phyloP scores from a whole-genome alignment of 1,140 invertebrate genomes.

The Drosophila grimshawi region DNA sequence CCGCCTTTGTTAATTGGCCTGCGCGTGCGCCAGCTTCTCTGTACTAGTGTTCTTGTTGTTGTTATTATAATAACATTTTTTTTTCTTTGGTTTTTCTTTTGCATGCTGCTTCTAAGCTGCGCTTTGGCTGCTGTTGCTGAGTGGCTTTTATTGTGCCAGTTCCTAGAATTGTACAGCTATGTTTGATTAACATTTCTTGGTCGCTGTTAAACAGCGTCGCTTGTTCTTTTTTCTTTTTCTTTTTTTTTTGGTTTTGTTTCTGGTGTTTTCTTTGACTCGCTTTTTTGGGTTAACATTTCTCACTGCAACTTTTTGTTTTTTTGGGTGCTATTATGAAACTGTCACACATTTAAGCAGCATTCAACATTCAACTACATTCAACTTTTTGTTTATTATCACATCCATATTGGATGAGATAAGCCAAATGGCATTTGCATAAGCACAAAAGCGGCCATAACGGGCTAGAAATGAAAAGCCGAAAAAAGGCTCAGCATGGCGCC shows the following conservation, averaged over 20 bases:
- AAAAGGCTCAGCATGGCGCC: conserved; percentile 67
- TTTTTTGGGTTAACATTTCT: conserved; percentile 45
- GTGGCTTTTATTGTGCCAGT: conserved; percentile 75
- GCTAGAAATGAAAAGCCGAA: conserved; percentile 8
- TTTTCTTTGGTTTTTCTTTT: conserved; percentile 49
- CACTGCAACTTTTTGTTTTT: conserved; percentile 17
- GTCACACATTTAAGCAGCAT: conserved; percentile 74
- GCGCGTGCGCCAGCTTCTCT: conserved; percentile 65
- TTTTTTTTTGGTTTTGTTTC: background rate
- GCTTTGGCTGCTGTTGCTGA: conserved; percentile 35
- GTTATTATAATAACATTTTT: conserved; percentile 28
- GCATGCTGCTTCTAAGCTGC: conserved; percentile 42
- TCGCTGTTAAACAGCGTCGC: conserved; percentile 12
- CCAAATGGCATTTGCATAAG: conserved; percentile 66
- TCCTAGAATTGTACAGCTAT: conserved; percentile 79
- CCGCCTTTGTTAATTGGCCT: conserved; percentile 60
- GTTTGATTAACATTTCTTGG: conserved; percentile 75
- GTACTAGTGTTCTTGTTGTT: conserved; percentile 45
- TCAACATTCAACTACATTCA: conserved; percentile 29
- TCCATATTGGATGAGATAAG: conserved; percentile 52
- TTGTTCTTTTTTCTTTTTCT: background rate
- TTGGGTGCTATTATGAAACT: conserved; percentile 70
- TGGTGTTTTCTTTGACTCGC: conserved; percentile 11
- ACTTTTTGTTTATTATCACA: conserved; percentile 63
- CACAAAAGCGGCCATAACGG: conserved; percentile 25